Percentiles rank a stretch among this genome's conserved stretches.
These are phyloP conservation scores for Acyrthosiphon pisum DNA, from an alignment of 1,140 invertebrate genomes.

Conservation along the genomic window DNA sequence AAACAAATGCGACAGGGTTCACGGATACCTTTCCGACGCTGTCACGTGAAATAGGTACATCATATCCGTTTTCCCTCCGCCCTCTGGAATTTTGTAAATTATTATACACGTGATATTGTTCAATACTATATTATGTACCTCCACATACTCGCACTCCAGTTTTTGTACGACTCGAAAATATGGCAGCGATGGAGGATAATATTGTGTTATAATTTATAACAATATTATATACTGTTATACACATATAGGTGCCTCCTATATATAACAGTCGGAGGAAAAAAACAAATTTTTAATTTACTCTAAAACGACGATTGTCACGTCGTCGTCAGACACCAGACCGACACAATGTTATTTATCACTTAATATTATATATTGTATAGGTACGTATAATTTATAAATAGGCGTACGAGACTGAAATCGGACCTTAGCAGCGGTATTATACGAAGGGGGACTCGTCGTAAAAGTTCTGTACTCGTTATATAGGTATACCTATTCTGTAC, in stretches of 20 bases:
- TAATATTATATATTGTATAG: background rate
- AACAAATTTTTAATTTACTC: background rate
- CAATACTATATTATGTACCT: background rate
- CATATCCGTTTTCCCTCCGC: background rate
- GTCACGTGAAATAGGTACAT: background rate
- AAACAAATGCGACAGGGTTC: background rate
- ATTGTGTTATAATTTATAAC: background rate
- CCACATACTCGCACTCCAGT: background rate
- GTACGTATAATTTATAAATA: background rate
- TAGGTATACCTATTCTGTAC: background rate
- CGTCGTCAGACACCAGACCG: background rate
- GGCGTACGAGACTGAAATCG: background rate
- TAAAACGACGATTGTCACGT: background rate
- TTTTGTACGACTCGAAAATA: background rate
- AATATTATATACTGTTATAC: background rate
- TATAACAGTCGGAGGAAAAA: background rate
- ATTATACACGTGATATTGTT: background rate
- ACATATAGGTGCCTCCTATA: background rate
- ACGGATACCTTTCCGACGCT: background rate
- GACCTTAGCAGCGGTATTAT: background rate
- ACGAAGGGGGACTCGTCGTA: background rate
- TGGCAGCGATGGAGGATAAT: background rate
- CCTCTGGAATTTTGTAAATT: background rate
- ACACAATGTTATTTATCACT: background rate
- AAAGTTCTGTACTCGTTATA: background rate